Evolutionary conservation across 2,797 vertebrate genomes (phyloP).

Genomic region (Hydrolagus colliei): DNA sequence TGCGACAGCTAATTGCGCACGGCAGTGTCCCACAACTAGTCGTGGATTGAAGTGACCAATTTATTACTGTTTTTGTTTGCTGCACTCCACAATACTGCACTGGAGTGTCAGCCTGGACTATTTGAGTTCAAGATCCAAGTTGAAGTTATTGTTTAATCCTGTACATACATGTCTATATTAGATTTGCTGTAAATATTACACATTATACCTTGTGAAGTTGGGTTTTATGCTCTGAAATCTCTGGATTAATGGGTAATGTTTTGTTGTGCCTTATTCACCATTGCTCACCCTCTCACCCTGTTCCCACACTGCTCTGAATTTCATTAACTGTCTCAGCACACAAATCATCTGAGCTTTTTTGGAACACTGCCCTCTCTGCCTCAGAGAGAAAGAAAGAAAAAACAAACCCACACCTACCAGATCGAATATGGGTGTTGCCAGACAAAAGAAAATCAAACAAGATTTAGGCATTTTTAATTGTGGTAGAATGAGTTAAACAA

Average conservation of each 20-base stretch:
- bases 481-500: not conserved
- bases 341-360: conserved; percentile 8
- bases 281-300: conserved; percentile 24
- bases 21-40: too few species aligned
- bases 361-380: conserved; percentile 1
- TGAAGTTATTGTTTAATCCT: too few species aligned
- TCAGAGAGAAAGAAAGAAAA: not conserved
- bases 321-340: not conserved
- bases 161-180: too few species aligned
- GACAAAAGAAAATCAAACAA: conserved; percentile 21
- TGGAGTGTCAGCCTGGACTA: too few species aligned
- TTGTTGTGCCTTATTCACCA: not conserved
- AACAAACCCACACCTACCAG: not conserved
- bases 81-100: too few species aligned
- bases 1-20: too few species aligned
- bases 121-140: too few species aligned
- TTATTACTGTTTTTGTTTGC: too few species aligned
- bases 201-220: not conserved
- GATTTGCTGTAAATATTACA: too few species aligned
- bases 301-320: conserved; percentile 25
- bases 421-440: conserved; percentile 4
- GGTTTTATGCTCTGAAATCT: not conserved
- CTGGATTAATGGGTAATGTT: not conserved
- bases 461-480: conserved; percentile 22
- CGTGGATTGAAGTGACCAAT: too few species aligned